phyloP scores from a whole-genome alignment of 1,140 invertebrate genomes.

The Apis cerana region DNA sequence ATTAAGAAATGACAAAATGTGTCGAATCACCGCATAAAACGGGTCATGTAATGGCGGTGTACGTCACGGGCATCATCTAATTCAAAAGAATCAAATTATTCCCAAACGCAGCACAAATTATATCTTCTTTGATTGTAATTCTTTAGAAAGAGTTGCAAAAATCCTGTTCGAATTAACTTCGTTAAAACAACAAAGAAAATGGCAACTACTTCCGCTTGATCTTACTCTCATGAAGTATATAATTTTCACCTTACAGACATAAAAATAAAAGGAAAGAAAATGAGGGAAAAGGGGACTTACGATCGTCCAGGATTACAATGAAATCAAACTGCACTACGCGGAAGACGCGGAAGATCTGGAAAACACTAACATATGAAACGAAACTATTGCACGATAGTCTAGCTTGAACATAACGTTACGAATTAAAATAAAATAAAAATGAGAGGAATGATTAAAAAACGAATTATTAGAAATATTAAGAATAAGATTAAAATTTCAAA shows the following conservation, averaged over 20 bases:
- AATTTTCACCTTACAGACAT: constrained; percentile 21
- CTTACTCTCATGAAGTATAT: neutral
- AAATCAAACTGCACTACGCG: constrained; percentile 7
- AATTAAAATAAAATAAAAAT: neutral
- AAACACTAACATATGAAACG: neutral
- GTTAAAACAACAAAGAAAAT: constrained; percentile 2
- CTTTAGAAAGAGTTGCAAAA: neutral
- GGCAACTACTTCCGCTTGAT: neutral
- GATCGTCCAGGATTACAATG: neutral
- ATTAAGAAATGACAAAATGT: neutral
- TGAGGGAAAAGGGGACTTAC: constrained; percentile 29
- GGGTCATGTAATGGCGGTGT: constrained; percentile 27
- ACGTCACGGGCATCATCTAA: neutral
- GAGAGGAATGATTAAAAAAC: neutral
- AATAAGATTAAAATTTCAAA: neutral
- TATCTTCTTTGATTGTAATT: neutral
- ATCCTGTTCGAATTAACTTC: neutral
- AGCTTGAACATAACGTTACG: neutral
- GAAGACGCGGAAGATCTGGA: neutral
- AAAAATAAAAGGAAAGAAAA: neutral
- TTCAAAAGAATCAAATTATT: neutral
- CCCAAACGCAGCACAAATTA: constrained; percentile 11
- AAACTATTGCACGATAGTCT: neutral
- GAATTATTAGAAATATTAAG: neutral
- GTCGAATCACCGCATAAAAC: constrained; percentile 9